Percentiles rank a stretch among this genome's conserved stretches.
phyloP scores from a whole-genome alignment of 2,888 invertebrate genomes.

The Sesamia inferens region DNA sequence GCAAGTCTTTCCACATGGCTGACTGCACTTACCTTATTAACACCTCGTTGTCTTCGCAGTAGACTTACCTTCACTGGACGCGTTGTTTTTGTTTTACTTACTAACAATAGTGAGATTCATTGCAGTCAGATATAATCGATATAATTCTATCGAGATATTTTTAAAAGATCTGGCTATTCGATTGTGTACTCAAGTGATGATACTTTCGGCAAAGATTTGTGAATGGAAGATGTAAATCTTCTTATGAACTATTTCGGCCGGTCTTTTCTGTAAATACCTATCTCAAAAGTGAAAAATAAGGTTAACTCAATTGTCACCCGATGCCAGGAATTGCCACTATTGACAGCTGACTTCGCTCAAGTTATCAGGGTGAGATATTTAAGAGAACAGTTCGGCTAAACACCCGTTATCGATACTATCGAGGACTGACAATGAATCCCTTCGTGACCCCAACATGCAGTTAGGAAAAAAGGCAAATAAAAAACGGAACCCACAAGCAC shows the following conservation, averaged over 20 bases:
- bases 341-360: not conserved
- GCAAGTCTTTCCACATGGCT: conserved; percentile 51
- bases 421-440: conserved; percentile 40
- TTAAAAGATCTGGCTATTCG: conserved; percentile 1
- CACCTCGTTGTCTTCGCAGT: conserved; percentile 23
- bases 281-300: not conserved
- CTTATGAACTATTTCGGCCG: conserved; percentile 7
- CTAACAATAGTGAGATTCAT: conserved; percentile 59
- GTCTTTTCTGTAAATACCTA: not conserved
- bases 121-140: conserved; percentile 37
- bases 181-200: not conserved
- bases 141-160: conserved; percentile 31
- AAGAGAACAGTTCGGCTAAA: conserved; percentile 1
- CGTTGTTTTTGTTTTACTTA: conserved; percentile 32
- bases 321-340: not conserved
- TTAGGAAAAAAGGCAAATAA: conserved; percentile 40
- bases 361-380: not conserved
- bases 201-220: not conserved
- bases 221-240: conserved; percentile 16
- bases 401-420: conserved; percentile 32
- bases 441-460: conserved; percentile 49
- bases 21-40: conserved; percentile 48
- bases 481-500: conserved; percentile 50
- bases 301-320: not conserved
- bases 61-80: conserved; percentile 47